Base-by-base conservation (phyloP, 2,888 invertebrate species). In the Poecilobothrus nobilitatus region DNA sequence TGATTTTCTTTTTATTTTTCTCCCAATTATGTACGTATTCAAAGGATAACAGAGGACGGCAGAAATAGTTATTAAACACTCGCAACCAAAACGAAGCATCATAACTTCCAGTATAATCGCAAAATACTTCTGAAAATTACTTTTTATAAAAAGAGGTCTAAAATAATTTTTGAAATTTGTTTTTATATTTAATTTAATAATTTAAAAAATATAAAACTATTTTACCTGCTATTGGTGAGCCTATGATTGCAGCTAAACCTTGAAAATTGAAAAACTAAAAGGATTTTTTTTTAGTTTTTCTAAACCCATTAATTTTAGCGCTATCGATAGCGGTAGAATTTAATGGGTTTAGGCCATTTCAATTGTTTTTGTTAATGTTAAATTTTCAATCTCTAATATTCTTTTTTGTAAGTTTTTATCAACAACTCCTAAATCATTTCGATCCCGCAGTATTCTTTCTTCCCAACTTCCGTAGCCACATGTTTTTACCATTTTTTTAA, bases 231-330 rank as follows among this genome's bases (percentile, higher is more conserved):
- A 97, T 86, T 63, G 96, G 95, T 70, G 90, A 86, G 70, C 95
- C 95, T 61, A 95, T 83, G 22, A 93, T 84, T 18, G 94, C 93
- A 2, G 95, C 95, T 67, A 94, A 79, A 27, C 97, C 96, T 85
- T 96, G 95, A 83, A 96, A 96, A 97, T 87, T 71, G 94, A 86
- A 70, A 97, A 84, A 12, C 97, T 97, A 80, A 94, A 97, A 67
- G 95, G 94, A 81, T n/a, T n/a, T n/a, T 95, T 97, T 1, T 96
- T 96, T 70, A 97, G 83, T 77, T 92, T 91, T 76, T 96, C 95
- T 75, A 97, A 83, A 0, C 97, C 96, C 73, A 97, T 85, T 73
- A 96, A 86, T 77, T 97, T 96, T 27, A 97, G 96, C 67, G 95
- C 88, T 70, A 97, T 86, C n/a, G n/a, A n/a, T n/a, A n/a, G n/a